Evolutionary conservation across 1,140 invertebrate genomes (phyloP).

Genomic region (Drosophila triauraria): DNA sequence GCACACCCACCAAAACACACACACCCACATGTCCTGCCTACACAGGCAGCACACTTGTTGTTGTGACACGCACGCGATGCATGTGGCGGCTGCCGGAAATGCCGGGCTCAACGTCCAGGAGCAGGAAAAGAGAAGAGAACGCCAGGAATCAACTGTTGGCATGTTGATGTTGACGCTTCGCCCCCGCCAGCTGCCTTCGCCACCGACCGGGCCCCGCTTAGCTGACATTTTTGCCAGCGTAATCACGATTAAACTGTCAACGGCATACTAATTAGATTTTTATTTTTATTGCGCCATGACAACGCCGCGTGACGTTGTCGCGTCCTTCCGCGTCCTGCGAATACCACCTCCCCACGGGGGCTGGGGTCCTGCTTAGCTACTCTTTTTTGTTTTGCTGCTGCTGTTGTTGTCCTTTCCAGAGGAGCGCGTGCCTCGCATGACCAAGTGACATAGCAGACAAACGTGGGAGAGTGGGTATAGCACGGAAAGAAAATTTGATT

Average conservation of each 20-base stretch:
- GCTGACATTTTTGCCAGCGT: slow-evolving; percentile 80
- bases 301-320: slow-evolving; percentile 76
- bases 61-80: slow-evolving; percentile 70
- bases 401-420: slow-evolving; percentile 34
- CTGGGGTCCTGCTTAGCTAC: slow-evolving; percentile 35
- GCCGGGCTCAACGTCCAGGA: slow-evolving; percentile 70
- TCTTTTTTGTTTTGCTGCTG: slow-evolving; percentile 16
- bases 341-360: background rate
- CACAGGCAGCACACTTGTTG: slow-evolving; percentile 43
- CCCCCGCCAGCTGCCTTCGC: background rate
- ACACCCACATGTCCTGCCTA: slow-evolving; percentile 19
- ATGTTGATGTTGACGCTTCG: slow-evolving; percentile 71
- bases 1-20: background rate
- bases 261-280: slow-evolving; percentile 85
- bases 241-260: slow-evolving; percentile 85
- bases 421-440: slow-evolving; percentile 71
- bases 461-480: background rate
- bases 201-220: slow-evolving; percentile 28
- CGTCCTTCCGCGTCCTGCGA: slow-evolving; percentile 38
- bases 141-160: slow-evolving; percentile 80
- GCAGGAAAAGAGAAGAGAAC: slow-evolving; percentile 27
- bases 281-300: slow-evolving; percentile 84
- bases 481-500: background rate
- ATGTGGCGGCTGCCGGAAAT: slow-evolving; percentile 74
- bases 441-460: slow-evolving; percentile 51